Percentiles rank a stretch among this genome's conserved stretches.
These are phyloP conservation scores for Stenurella melanura DNA, from an alignment of 2,888 invertebrate genomes.

Conservation along the genomic window DNA sequence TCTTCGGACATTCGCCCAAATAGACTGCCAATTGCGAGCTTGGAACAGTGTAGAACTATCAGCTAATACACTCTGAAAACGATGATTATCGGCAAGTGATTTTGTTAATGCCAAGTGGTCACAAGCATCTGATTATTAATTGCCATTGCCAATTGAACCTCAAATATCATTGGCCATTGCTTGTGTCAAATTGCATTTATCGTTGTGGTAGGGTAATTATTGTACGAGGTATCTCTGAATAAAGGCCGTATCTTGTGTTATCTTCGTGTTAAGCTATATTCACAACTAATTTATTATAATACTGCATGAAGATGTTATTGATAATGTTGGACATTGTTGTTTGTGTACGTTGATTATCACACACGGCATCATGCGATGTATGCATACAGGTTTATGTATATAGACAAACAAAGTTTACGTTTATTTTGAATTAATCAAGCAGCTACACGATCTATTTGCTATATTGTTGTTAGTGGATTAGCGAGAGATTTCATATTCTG, in stretches of 20 bases:
- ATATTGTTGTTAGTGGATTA: no score
- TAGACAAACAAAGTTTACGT: no score
- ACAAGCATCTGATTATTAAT: constrained; percentile 12
- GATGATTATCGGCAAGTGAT: constrained; percentile 7
- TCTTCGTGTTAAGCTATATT: not conserved
- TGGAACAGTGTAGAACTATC: not conserved
- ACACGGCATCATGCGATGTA: no score
- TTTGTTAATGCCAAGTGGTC: constrained; percentile 11
- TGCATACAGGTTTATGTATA: no score
- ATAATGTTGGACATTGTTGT: not conserved
- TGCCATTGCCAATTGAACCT: constrained; percentile 11
- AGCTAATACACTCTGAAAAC: not conserved
- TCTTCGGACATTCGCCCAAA: not conserved
- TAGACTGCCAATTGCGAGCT: not conserved
- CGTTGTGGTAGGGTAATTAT: not conserved
- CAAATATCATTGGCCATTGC: not conserved
- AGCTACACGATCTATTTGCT: no score
- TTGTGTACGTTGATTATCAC: not conserved
- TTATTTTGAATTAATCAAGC: no score
- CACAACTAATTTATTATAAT: not conserved
- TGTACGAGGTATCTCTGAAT: not conserved
- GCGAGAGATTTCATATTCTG: no score
- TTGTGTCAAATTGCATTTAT: not conserved
- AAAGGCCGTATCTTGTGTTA: not conserved
- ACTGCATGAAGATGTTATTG: not conserved